Evolutionary conservation across 2,797 vertebrate species (phyloP).

Genomic region (Danio choprae): DNA sequence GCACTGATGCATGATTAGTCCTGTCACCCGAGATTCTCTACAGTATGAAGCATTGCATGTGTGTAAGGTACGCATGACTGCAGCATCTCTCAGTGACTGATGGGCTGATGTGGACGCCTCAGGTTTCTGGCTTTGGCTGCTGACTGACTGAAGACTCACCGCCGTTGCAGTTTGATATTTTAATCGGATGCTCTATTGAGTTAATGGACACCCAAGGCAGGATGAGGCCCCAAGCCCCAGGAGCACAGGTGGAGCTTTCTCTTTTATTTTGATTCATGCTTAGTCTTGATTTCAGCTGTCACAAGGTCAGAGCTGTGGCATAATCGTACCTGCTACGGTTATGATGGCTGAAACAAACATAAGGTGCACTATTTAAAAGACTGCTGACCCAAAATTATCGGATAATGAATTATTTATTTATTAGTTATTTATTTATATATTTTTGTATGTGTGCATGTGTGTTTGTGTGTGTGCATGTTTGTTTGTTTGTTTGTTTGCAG

Average conservation of each 20-base stretch:
- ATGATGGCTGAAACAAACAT: too few species aligned
- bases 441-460: too few species aligned
- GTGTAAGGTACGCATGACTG: neutral
- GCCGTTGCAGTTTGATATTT: slow-evolving; percentile 35
- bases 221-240: neutral
- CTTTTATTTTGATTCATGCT: slow-evolving; percentile 24
- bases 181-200: slow-evolving; percentile 29
- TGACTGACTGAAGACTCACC: slow-evolving; percentile 16
- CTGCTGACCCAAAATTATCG: too few species aligned
- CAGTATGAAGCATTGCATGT: neutral
- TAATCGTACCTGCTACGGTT: neutral
- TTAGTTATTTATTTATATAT: too few species aligned
- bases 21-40: slow-evolving; percentile 13
- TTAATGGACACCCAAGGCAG: slow-evolving; percentile 27
- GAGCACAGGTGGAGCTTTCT: neutral
- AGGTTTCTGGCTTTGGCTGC: slow-evolving; percentile 17
- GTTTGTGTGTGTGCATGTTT: too few species aligned
- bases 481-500: too few species aligned
- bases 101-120: slow-evolving; percentile 10
- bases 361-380: too few species aligned
- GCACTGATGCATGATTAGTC: slow-evolving; percentile 29
- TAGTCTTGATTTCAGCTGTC: slow-evolving; percentile 15
- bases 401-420: too few species aligned
- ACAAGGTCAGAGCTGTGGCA: neutral
- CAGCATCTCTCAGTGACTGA: slow-evolving; percentile 35